Percentiles rank a stretch among this genome's conserved stretches.
phyloP scores from a whole-genome alignment of 2,888 invertebrate genomes.

The Drosophila yooni region DNA sequence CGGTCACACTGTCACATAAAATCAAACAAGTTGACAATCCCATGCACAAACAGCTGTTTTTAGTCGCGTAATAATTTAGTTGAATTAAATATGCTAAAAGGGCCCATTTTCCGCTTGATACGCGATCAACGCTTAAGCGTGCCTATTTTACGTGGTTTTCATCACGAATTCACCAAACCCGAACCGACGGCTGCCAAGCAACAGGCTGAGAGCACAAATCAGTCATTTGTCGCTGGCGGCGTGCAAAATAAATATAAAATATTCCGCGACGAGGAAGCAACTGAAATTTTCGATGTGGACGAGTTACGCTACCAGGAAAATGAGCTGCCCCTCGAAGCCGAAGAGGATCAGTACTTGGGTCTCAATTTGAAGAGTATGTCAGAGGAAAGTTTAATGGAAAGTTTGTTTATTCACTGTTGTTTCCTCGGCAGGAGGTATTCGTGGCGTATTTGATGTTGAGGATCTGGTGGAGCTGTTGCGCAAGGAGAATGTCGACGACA shows the following conservation, averaged over 20 bases:
- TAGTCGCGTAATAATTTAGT: conserved; percentile 48
- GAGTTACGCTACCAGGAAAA: conserved; percentile 86
- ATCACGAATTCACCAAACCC: conserved; percentile 80
- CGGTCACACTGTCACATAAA: conserved; percentile 28
- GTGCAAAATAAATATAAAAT: conserved; percentile 88
- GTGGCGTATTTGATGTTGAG: conserved; percentile 95
- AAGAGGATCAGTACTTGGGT: conserved; percentile 83
- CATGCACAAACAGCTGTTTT: conserved; percentile 39
- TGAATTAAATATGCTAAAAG: conserved; percentile 66
- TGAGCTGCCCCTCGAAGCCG: conserved; percentile 26
- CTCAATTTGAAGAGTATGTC: conserved; percentile 87
- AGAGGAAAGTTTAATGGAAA: not conserved
- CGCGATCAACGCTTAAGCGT: conserved; percentile 68
- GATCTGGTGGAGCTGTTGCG: conserved; percentile 91
- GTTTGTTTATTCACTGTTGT: not conserved
- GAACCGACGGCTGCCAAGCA: conserved; percentile 35
- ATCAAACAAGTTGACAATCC: conserved; percentile 14
- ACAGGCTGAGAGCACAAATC: not conserved
- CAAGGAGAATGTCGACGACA: conserved; percentile 91
- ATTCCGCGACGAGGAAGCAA: conserved; percentile 89
- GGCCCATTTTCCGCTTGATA: conserved; percentile 72
- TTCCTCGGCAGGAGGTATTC: conserved; percentile 89
- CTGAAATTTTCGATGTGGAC: conserved; percentile 90
- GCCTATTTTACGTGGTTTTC: conserved; percentile 76
- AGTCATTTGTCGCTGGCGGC: conserved; percentile 84